Conservation (phyloP, 1,140 invertebrate genomes). For the Monomorium pharaonis region DNA sequence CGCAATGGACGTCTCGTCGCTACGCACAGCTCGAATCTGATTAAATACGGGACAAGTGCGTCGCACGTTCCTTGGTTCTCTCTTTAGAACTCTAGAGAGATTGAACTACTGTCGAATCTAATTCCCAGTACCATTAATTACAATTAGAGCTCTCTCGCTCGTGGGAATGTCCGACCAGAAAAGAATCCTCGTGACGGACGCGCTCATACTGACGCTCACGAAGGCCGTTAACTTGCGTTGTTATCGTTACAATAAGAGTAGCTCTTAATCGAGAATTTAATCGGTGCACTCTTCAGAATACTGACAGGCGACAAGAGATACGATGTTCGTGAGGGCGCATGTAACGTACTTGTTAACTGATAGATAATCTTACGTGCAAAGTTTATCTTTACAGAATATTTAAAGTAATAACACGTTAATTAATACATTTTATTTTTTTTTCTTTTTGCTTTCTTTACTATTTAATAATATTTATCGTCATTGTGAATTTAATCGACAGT, state of each 20-base stretch:
- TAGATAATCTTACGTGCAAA: not conserved
- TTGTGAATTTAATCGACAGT: not conserved
- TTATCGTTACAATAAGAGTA: slow-evolving; percentile 57
- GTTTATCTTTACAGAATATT: not conserved
- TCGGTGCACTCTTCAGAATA: not conserved
- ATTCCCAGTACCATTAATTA: slow-evolving; percentile 69
- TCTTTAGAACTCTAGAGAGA: slow-evolving; percentile 49
- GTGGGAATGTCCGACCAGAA: slow-evolving; percentile 61
- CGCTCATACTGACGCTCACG: slow-evolving; percentile 20
- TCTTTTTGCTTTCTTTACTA: too few species aligned
- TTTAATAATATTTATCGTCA: not conserved
- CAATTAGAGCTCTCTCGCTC: slow-evolving; percentile 59
- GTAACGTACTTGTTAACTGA: slow-evolving; percentile 7
- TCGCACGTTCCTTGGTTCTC: slow-evolving; percentile 34
- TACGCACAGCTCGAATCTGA: slow-evolving; percentile 14
- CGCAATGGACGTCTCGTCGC: not conserved
- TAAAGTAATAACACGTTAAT: not conserved
- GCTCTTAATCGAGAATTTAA: slow-evolving; percentile 26
- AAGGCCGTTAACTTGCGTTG: slow-evolving; percentile 49
- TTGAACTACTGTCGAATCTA: slow-evolving; percentile 62
- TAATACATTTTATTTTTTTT: not conserved
- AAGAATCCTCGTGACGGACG: slow-evolving; percentile 52
- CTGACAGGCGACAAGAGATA: not conserved
- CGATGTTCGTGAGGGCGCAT: not conserved
- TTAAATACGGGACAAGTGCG: slow-evolving; percentile 56